A percentile compares a stretch with the other conserved stretches of the same genome.
Conservation (phyloP, 2,797 vertebrate genomes). For the Ctenopoma kingsleyae region DNA sequence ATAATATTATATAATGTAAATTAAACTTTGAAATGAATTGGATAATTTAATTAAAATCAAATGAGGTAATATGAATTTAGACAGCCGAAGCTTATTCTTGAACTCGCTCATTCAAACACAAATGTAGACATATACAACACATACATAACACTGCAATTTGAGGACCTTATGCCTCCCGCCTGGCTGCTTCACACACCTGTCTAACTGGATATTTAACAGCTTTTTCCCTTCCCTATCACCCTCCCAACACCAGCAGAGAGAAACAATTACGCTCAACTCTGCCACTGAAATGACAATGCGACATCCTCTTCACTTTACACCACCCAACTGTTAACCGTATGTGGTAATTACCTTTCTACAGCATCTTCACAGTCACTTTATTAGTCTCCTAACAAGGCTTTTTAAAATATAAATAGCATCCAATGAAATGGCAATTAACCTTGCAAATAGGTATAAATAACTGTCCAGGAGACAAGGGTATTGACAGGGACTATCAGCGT, state of each 20-base stretch:
- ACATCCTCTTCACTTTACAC: conserved; percentile 74
- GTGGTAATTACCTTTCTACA: conserved; percentile 84
- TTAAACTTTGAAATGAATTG: background rate
- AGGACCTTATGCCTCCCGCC: conserved; percentile 41
- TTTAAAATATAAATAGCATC: conserved; percentile 81
- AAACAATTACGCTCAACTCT: conserved; percentile 77
- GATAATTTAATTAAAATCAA: conserved; percentile 29
- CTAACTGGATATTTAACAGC: conserved; percentile 71
- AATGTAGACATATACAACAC: conserved; percentile 23
- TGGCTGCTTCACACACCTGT: conserved; percentile 63
- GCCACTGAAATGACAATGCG: conserved; percentile 73
- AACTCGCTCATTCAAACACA: background rate
- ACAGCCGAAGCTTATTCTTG: background rate
- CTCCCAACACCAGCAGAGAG: conserved; percentile 62
- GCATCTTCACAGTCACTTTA: conserved; percentile 83
- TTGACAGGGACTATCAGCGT: conserved; percentile 69
- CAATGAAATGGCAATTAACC: conserved; percentile 87
- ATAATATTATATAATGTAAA: background rate
- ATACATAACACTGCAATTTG: conserved; percentile 23
- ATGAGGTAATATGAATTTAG: conserved; percentile 14
- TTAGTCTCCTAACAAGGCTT: conserved; percentile 83
- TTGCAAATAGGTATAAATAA: conserved; percentile 84
- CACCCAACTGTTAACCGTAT: conserved; percentile 76
- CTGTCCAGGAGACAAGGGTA: conserved; percentile 75
- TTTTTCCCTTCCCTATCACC: conserved; percentile 56